Conservation (phyloP, 2,888 invertebrate genomes). For the Drosophila lutescens region DNA sequence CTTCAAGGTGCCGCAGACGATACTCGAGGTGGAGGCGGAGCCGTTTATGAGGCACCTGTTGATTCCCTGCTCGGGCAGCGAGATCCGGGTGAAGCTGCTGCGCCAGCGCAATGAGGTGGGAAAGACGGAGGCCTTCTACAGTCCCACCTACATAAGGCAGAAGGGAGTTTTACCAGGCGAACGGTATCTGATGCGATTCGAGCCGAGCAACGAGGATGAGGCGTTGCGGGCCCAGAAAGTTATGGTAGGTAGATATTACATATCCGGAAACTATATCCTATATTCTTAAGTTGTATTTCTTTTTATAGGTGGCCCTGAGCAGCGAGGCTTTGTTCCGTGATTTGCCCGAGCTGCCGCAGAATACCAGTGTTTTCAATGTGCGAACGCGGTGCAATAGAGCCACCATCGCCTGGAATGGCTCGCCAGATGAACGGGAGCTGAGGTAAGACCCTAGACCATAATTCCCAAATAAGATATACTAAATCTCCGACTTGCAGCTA, state of each 20-base stretch:
- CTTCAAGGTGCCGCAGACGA: conserved; percentile 85
- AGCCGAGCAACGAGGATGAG: conserved; percentile 85
- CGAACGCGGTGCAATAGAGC: conserved; percentile 85
- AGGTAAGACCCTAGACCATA: conserved; percentile 60
- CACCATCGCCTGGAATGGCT: conserved; percentile 87
- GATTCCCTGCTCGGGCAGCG: conserved; percentile 86
- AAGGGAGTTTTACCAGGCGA: conserved; percentile 81
- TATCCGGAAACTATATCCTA: no score
- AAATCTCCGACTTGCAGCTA: conserved; percentile 67
- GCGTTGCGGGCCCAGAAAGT: conserved; percentile 85
- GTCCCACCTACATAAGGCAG: conserved; percentile 85
- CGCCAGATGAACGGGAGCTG: conserved; percentile 84
- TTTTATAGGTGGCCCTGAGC: conserved; percentile 85
- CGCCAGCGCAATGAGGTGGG: conserved; percentile 83
- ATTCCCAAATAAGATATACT: background rate
- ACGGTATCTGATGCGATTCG: conserved; percentile 85
- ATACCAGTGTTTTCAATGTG: conserved; percentile 85
- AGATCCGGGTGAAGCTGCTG: conserved; percentile 85
- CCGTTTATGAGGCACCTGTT: conserved; percentile 84
- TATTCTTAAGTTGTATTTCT: background rate
- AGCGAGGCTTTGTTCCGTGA: conserved; percentile 84
- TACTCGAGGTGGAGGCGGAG: conserved; percentile 29
- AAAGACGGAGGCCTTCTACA: conserved; percentile 83
- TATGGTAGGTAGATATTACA: conserved; percentile 82
- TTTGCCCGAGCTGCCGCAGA: conserved; percentile 86